Evolutionary conservation across 2,797 vertebrate genomes (phyloP).

Genomic region (Remorina albescens): DNA sequence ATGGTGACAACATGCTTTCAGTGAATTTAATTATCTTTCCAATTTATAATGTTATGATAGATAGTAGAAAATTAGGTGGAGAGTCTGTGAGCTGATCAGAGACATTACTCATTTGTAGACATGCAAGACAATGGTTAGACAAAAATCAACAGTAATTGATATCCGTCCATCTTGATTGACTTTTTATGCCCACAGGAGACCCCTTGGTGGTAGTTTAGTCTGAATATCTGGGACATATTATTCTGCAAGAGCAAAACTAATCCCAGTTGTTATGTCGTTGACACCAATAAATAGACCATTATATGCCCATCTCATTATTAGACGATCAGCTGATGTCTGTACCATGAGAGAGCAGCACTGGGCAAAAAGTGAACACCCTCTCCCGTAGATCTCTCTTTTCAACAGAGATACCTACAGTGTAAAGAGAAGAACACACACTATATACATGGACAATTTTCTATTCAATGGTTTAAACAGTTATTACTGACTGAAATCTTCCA

Average conservation of each 20-base stretch:
- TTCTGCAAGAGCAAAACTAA: conserved; percentile 34
- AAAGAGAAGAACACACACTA: conserved; percentile 78
- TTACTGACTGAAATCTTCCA: conserved; percentile 32
- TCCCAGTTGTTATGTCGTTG: conserved; percentile 63
- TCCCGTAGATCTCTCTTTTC: conserved; percentile 82
- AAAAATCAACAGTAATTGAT: conserved; percentile 63
- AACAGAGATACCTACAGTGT: conserved; percentile 82
- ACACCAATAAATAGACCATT: conserved; percentile 58
- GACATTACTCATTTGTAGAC: conserved; percentile 54
- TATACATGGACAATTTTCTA: conserved; percentile 65
- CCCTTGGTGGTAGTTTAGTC: conserved; percentile 40
- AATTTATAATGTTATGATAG: conserved; percentile 34
- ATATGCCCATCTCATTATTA: conserved; percentile 58
- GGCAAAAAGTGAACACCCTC: conserved; percentile 78
- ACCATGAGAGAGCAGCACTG: conserved; percentile 79
- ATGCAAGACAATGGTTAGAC: conserved; percentile 72
- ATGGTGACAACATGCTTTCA: conserved; percentile 13
- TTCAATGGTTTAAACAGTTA: conserved; percentile 41
- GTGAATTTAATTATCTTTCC: conserved; percentile 42
- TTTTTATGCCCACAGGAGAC: conserved; percentile 26
- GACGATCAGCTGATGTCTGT: conserved; percentile 67
- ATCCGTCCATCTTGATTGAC: conserved; percentile 58
- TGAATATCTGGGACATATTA: conserved; percentile 35
- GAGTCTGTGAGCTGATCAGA: conserved; percentile 54
- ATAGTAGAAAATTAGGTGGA: conserved; percentile 14